A percentile compares a stretch with the other conserved stretches of the same genome.
These are phyloP conservation scores for honey bee (Apis mellifera) DNA, from an alignment of 1,140 invertebrate species.

Conservation along the genomic window DNA sequence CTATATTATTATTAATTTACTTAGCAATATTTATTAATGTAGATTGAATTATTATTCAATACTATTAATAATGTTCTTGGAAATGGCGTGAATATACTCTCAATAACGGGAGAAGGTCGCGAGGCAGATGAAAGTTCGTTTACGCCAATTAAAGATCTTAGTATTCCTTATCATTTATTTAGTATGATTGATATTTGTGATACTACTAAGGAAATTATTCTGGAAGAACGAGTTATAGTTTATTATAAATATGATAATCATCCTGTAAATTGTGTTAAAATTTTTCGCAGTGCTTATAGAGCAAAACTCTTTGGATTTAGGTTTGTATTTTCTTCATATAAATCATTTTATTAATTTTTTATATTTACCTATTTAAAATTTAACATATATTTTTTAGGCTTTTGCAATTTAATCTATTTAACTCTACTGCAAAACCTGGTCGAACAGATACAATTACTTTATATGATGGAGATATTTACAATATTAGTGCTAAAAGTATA, in stretches of 20 bases:
- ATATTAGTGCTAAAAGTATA: conserved; percentile 88
- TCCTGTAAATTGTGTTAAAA: conserved; percentile 98
- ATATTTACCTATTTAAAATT: not conserved
- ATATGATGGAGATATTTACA: conserved; percentile 97
- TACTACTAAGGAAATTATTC: conserved; percentile 93
- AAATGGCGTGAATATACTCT: conserved; percentile 93
- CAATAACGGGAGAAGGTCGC: conserved; percentile 95
- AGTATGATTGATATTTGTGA: conserved; percentile 98
- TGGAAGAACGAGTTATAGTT: conserved; percentile 94
- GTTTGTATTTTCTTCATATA: conserved; percentile 66
- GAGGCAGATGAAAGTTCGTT: conserved; percentile 94
- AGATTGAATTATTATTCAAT: conserved; percentile 84
- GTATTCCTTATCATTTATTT: conserved; percentile 96
- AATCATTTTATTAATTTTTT: not conserved
- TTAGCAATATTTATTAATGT: not conserved
- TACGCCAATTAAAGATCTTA: conserved; percentile 90
- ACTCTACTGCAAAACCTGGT: conserved; percentile 91
- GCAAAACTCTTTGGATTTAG: conserved; percentile 94
- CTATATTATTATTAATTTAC: not conserved
- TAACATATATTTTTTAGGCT: conserved; percentile 82
- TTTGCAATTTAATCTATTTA: conserved; percentile 96
- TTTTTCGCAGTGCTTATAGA: conserved; percentile 92
- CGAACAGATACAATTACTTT: conserved; percentile 92
- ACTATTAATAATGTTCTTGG: conserved; percentile 93
- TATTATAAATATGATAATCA: conserved; percentile 99